Percentiles rank a stretch among this genome's conserved stretches.
Conservation (phyloP, 2,113 vertebrate species). For the Tiliqua scincoides region DNA sequence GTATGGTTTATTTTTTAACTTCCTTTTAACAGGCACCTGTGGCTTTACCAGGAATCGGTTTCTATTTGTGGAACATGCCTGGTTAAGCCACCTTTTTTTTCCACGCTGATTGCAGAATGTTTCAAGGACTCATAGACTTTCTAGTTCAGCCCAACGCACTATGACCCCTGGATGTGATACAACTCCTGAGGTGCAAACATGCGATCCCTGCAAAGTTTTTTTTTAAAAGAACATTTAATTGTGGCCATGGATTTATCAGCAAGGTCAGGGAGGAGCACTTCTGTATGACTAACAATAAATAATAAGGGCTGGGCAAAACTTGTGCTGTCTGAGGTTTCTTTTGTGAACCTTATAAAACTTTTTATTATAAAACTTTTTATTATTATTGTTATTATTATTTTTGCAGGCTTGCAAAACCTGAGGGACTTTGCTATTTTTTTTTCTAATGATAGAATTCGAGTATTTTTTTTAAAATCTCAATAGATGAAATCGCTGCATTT, state of each 20-base stretch:
- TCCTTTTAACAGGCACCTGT: neutral
- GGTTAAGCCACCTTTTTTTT: neutral
- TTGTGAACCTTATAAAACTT: slow-evolving; percentile 63
- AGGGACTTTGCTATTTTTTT: slow-evolving; percentile 1
- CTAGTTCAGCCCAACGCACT: neutral
- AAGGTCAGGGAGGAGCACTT: slow-evolving; percentile 54
- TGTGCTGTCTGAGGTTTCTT: slow-evolving; percentile 52
- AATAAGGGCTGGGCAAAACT: slow-evolving; percentile 60
- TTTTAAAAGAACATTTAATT: slow-evolving; percentile 5
- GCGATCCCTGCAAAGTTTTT: slow-evolving; percentile 2
- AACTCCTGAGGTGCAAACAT: slow-evolving; percentile 9
- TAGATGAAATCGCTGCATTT: neutral
- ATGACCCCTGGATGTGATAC: neutral
- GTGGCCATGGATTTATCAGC: slow-evolving; percentile 42
- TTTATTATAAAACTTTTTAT: too few relatives aligned
- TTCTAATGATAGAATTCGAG: neutral
- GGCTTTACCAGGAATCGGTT: slow-evolving; percentile 20
- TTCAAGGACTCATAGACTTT: slow-evolving; percentile 8
- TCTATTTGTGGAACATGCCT: neutral
- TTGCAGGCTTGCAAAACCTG: slow-evolving; percentile 44
- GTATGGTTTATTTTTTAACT: neutral
- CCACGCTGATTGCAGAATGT: neutral
- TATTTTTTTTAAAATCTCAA: neutral
- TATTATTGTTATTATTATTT: slow-evolving; percentile 53
- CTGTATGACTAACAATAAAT: slow-evolving; percentile 55